Conservation (phyloP, 2,888 invertebrate species). For the Drosophila mimetica region DNA sequence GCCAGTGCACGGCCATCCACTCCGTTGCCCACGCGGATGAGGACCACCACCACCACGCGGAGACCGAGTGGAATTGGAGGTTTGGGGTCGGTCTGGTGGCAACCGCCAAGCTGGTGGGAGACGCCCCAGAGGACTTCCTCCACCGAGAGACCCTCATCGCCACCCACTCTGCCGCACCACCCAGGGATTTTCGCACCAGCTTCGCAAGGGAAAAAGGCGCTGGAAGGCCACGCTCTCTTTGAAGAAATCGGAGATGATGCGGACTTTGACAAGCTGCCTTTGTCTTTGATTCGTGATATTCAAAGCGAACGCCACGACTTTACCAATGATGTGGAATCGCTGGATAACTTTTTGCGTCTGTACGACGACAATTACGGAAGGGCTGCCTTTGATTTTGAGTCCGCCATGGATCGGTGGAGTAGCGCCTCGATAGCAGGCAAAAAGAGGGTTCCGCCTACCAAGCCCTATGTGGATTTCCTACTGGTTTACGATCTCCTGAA, state of each 20-base stretch:
- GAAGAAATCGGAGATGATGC: conserved; percentile 65
- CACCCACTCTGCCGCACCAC: conserved; percentile 74
- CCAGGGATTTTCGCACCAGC: conserved; percentile 80
- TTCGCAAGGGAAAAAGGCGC: not conserved
- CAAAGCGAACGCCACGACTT: conserved; percentile 81
- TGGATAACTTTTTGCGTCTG: conserved; percentile 83
- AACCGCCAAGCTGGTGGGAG: conserved; percentile 79
- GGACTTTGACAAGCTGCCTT: conserved; percentile 80
- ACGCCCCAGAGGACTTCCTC: conserved; percentile 65
- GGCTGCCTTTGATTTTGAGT: conserved; percentile 75
- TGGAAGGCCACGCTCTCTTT: conserved; percentile 74
- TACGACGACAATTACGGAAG: conserved; percentile 84
- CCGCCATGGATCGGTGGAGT: conserved; percentile 81
- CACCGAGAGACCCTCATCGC: conserved; percentile 57
- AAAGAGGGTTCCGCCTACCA: conserved; percentile 84
- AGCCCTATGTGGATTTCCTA: conserved; percentile 84
- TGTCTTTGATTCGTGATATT: conserved; percentile 82
- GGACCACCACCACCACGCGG: conserved; percentile 52
- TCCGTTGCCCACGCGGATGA: conserved; percentile 13
- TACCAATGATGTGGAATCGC: conserved; percentile 82
- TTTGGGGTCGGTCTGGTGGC: conserved; percentile 67
- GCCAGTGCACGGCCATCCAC: conserved; percentile 29
- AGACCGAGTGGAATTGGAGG: conserved; percentile 9
- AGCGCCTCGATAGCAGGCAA: conserved; percentile 82
- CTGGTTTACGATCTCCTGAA: conserved; percentile 84